phyloP scores from a whole-genome alignment of 2,113 vertebrate genomes.

The Catagonus wagneri region DNA sequence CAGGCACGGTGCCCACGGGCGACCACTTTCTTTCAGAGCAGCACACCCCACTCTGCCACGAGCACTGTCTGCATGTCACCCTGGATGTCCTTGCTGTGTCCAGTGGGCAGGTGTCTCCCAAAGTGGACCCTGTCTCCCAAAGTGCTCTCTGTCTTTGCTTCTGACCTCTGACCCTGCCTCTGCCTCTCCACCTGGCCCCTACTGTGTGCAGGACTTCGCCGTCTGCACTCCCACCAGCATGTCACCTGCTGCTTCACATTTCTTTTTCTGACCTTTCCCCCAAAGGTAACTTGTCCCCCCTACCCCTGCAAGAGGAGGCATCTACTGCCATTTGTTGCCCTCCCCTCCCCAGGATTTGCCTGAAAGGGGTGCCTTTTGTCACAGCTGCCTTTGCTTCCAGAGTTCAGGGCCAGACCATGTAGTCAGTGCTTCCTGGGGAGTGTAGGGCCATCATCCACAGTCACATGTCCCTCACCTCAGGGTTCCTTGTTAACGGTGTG shows the following conservation, averaged over 20 bases:
- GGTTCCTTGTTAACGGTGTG: too few species aligned
- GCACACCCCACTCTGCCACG: too few species aligned
- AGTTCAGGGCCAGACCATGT: not conserved
- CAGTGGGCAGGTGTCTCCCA: not conserved
- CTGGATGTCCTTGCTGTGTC: not conserved
- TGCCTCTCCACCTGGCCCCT: not conserved
- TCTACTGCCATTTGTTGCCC: not conserved
- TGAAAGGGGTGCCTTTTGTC: not conserved
- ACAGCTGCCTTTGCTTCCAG: not conserved
- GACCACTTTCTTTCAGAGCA: too few species aligned
- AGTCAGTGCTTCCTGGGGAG: not conserved
- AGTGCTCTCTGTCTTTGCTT: not conserved
- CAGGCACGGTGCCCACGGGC: not conserved
- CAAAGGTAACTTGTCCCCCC: not conserved
- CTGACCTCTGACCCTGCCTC: not conserved
- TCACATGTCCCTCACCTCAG: not conserved
- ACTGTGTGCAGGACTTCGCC: too few species aligned
- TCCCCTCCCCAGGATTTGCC: not conserved
- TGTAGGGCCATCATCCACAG: not conserved
- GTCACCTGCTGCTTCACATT: not conserved
- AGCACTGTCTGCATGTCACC: not conserved
- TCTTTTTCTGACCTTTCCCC: not conserved
- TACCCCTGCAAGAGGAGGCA: not conserved
- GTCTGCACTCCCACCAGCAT: not conserved
- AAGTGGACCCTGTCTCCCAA: not conserved